Percentiles rank a stretch among this genome's conserved stretches.
These are phyloP conservation scores for Dicrurus megarhynchus DNA, from an alignment of 2,113 vertebrate species.

Conservation along the genomic window DNA sequence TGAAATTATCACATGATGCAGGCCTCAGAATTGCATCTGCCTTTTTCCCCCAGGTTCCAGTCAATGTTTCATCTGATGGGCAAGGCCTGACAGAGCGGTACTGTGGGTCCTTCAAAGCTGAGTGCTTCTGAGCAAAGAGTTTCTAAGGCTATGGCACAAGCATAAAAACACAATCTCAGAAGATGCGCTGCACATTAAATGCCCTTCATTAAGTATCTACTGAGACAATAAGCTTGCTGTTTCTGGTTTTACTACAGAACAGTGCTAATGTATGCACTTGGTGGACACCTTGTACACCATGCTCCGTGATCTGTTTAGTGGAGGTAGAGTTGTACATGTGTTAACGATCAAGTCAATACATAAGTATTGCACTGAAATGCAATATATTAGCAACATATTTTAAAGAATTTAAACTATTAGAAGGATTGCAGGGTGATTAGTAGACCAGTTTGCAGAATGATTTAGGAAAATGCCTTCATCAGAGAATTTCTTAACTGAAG, in stretches of 20 bases:
- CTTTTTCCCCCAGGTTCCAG: neutral
- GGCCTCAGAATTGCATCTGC: neutral
- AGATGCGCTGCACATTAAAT: neutral
- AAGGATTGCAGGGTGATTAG: neutral
- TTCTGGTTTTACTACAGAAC: neutral
- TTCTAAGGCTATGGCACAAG: neutral
- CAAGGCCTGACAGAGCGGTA: neutral
- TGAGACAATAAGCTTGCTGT: neutral
- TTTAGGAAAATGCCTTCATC: neutral
- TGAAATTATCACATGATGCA: neutral
- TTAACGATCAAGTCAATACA: neutral
- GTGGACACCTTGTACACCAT: neutral
- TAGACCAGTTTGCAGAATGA: neutral
- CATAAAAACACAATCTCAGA: neutral
- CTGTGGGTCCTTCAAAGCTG: neutral
- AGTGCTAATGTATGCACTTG: neutral
- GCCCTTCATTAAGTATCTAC: neutral
- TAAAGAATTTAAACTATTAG: neutral
- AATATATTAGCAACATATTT: neutral
- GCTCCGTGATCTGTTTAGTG: fast-evolving
- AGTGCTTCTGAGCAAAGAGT: neutral
- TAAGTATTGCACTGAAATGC: neutral
- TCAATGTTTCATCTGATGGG: neutral
- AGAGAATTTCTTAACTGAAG: neutral
- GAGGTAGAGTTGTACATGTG: neutral